Percentiles rank a stretch among this genome's conserved stretches.
Evolutionary conservation across 2,113 vertebrate species (phyloP).

Genomic region (Centrocercus urophasianus): DNA sequence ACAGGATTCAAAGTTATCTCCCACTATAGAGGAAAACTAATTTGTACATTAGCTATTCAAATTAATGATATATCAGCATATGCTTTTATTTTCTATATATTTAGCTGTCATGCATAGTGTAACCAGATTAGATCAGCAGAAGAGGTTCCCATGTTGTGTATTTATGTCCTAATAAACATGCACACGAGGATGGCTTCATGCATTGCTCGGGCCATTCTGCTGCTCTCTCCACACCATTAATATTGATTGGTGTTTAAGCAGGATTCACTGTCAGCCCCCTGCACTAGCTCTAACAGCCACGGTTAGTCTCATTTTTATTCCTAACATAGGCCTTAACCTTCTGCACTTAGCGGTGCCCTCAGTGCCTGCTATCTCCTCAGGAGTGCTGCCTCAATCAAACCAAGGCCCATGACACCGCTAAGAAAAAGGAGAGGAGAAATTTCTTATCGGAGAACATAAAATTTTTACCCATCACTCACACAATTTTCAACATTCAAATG

Average conservation of each 20-base stretch:
- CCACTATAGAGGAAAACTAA: background rate
- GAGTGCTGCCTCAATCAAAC: background rate
- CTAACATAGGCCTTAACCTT: slow-evolving; percentile 21
- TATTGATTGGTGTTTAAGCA: slow-evolving; percentile 58
- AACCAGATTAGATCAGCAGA: slow-evolving; percentile 12
- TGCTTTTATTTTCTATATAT: slow-evolving; percentile 16
- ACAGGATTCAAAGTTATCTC: background rate
- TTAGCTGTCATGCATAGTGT: slow-evolving; percentile 14
- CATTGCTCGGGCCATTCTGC: background rate
- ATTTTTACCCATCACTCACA: background rate
- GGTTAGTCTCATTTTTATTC: slow-evolving; percentile 50
- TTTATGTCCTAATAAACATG: slow-evolving; percentile 49
- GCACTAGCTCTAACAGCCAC: slow-evolving; percentile 28
- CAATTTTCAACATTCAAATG: slow-evolving; percentile 31
- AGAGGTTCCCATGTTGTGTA: background rate
- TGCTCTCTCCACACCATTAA: slow-evolving; percentile 53
- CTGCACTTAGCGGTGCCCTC: background rate
- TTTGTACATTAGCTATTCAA: background rate
- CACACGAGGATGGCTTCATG: background rate
- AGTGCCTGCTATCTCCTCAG: background rate
- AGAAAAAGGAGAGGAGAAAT: background rate
- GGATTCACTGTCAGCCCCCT: slow-evolving; percentile 30
- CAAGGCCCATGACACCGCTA: background rate
- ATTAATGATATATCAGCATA: background rate
- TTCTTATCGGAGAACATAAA: background rate